phyloP scores from a whole-genome alignment of 2,113 vertebrate genomes.

The Oreotrochilus melanogaster region DNA sequence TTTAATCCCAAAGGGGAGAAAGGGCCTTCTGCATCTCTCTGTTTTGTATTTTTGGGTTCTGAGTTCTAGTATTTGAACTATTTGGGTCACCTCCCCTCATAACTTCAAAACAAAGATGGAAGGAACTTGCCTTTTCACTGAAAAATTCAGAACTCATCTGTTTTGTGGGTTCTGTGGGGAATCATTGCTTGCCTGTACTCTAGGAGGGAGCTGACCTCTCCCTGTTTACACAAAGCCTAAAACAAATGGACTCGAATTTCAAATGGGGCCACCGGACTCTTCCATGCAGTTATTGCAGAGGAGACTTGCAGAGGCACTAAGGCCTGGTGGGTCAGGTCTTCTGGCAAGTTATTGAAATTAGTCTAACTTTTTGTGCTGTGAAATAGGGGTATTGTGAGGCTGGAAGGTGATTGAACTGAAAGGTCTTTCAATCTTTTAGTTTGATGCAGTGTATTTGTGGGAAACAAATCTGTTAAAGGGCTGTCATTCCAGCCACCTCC shows the following conservation, averaged over 20 bases:
- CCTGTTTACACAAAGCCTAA: neutral
- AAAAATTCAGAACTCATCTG: neutral
- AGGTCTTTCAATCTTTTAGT: neutral
- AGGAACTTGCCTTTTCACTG: neutral
- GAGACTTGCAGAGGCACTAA: neutral
- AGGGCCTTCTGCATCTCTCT: neutral
- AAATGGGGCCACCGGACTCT: neutral
- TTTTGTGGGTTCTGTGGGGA: neutral
- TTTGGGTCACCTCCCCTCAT: neutral
- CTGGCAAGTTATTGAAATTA: neutral
- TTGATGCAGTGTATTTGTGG: neutral
- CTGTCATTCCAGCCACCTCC: neutral
- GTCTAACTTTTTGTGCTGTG: neutral
- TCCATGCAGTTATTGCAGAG: neutral
- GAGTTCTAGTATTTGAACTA: neutral
- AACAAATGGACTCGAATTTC: neutral
- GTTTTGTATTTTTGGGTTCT: neutral
- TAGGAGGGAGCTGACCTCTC: neutral
- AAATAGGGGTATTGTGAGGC: neutral
- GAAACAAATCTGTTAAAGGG: neutral
- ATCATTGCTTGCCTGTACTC: neutral
- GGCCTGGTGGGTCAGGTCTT: neutral
- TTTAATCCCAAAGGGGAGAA: neutral
- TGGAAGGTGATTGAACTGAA: neutral
- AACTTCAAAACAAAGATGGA: neutral